Percentiles rank a stretch among this genome's conserved stretches.
Evolutionary conservation across 2,113 vertebrate genomes (phyloP).

Genomic region (Aldabrachelys gigantea): DNA sequence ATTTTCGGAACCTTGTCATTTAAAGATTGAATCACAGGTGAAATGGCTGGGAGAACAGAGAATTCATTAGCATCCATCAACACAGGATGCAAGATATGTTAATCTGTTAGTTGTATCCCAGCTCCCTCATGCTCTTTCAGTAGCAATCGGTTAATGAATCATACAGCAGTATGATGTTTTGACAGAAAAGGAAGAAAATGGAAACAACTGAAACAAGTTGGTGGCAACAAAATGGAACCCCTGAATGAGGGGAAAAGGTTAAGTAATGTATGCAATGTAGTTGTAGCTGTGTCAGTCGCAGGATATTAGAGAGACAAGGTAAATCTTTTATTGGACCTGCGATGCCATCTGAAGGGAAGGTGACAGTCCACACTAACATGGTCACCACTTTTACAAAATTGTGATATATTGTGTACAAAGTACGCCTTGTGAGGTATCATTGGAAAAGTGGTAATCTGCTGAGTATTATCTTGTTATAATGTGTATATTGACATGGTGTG

Average conservation of each 20-base stretch:
- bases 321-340: too few species aligned
- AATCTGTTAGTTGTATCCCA: not conserved
- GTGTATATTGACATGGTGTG: too few species aligned
- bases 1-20: not conserved
- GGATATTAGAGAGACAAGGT: too few species aligned
- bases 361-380: too few species aligned
- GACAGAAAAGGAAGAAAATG: not conserved
- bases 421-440: too few species aligned
- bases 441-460: too few species aligned
- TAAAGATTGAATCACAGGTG: slow-evolving; percentile 37
- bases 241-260: not conserved
- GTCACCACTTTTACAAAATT: too few species aligned
- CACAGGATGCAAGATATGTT: not conserved
- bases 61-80: slow-evolving; percentile 25
- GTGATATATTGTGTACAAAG: too few species aligned
- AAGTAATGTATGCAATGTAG: not conserved
- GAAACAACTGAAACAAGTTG: not conserved
- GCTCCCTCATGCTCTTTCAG: not conserved
- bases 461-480: too few species aligned
- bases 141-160: not conserved
- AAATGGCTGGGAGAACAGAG: not conserved
- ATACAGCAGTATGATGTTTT: not conserved
- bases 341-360: too few species aligned
- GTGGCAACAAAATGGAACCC: not conserved
- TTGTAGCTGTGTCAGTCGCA: too few species aligned